These are phyloP conservation scores for Neodontobutis hainanensis DNA, from an alignment of 2,113 vertebrate genomes.

Conservation along the genomic window DNA sequence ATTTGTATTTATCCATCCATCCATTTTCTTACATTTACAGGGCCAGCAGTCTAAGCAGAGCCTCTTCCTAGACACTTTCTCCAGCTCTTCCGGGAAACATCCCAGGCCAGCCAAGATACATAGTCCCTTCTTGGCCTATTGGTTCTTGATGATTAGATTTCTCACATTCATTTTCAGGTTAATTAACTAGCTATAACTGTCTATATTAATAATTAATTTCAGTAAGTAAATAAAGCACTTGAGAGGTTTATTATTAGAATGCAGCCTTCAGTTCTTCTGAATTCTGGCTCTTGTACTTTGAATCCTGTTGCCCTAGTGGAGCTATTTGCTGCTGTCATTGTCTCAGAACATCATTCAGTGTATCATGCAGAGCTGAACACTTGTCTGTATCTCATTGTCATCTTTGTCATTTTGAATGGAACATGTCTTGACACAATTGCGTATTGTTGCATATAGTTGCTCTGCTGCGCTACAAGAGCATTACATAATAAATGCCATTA, in stretches of 20 bases:
- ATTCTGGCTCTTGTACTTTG: constrained; percentile 1
- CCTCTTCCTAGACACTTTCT: no score
- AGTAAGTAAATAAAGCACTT: constrained; percentile 3
- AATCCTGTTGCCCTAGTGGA: constrained; percentile 6
- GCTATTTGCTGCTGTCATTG: constrained; percentile 26
- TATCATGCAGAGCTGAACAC: not conserved
- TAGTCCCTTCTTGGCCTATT: no score
- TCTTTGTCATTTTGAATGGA: constrained; percentile 20
- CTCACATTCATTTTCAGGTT: no score
- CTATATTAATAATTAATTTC: constrained; percentile 28
- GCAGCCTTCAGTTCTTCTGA: constrained; percentile 2
- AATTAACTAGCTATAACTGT: not conserved
- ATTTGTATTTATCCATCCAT: no score
- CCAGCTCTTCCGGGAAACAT: no score
- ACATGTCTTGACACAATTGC: constrained; percentile 12
- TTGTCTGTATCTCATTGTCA: constrained; percentile 6
- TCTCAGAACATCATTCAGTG: constrained; percentile 10
- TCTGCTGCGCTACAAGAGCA: not conserved
- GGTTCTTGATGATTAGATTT: no score
- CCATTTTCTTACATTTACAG: no score
- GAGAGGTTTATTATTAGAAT: constrained; percentile 21
- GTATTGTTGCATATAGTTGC: not conserved
- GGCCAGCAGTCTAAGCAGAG: no score
- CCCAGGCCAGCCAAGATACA: no score
- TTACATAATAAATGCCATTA: constrained; percentile 4